Percentiles rank a stretch among this genome's conserved stretches.
phyloP scores from a whole-genome alignment of 37 sponge, comb jelly and placozoan species.

The Aphrocallistes beatrix region DNA sequence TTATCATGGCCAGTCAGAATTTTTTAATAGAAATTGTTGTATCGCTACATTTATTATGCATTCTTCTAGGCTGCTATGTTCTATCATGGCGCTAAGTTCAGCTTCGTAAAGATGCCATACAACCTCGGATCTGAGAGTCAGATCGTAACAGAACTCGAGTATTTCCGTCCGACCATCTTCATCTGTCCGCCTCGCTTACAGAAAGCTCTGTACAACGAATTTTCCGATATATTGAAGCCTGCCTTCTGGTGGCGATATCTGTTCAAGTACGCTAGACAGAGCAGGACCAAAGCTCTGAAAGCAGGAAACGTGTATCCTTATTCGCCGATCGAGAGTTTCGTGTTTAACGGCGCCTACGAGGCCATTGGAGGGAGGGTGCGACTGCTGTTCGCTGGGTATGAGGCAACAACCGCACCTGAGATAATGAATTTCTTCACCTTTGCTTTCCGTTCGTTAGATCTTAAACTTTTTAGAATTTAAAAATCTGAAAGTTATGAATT shows the following conservation, averaged over 20 bases:
- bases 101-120: constrained; percentile 8
- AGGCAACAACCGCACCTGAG: neutral
- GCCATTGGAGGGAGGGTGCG: neutral
- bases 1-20: neutral
- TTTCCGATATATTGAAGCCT: neutral
- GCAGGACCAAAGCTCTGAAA: neutral
- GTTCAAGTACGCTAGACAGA: neutral
- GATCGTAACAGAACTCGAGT: constrained; percentile 6
- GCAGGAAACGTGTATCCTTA: neutral
- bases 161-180: constrained; percentile 5
- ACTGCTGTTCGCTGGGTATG: neutral
- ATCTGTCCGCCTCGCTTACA: neutral
- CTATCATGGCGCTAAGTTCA: neutral
- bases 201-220: neutral
- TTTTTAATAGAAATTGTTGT: neutral
- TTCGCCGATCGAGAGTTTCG: neutral
- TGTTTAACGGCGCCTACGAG: neutral
- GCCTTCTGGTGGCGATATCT: neutral
- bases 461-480: neutral
- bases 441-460: neutral
- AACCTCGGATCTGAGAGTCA: neutral
- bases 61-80: neutral
- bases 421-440: neutral
- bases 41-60: neutral
- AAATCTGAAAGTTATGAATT: neutral